Base-by-base conservation (phyloP, 1,140 invertebrate genomes). In the Papilio helenus region DNA sequence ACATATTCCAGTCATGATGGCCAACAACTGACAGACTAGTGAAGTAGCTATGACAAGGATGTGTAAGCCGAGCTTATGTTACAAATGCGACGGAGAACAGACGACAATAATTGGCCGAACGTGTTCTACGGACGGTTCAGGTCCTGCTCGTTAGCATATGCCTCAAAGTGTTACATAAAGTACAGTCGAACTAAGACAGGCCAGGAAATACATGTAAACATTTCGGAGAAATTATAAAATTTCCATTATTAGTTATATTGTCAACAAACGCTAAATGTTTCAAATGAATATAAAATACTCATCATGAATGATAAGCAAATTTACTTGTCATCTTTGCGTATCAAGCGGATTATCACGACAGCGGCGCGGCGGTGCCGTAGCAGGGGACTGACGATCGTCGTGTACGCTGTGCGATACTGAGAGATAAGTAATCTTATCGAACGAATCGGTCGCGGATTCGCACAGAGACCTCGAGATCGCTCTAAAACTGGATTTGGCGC, bases 401-500 rank as follows among this genome's bases (percentile, higher is more conserved):
- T 72, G n/a, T 39, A 44, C 20, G 71, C 18, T 51, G 18, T n/a
- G 16, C 71, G 71, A 72, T 68, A 68, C 4, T 58, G 26, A 34
- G 26, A 76, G 34, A 55, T 58, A 51, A n/a, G 76, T 44, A 77
- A 77, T 77, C 76, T 65, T 58, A 79, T 81, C 29, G 79, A 49
- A 74, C 58, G 65, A 39, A 79, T 81, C 77, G 76, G 78, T 65
- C 68, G 46, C 65, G 80, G 80, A 84, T 79, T 77, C 79, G 81
- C 72, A 79, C 20, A 72, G 71, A 82, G 84, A 86, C 84, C 87
- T 88, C 87, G 85, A 83, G 85, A 81, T 79, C 79, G 80, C 84
- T 82, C 85, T 86, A 86, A 84, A 87, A 86, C 77, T 81, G 83
- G 79, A 76, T 79, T 86, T 88, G 87, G 87, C 85, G 81, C 39